Evolutionary conservation across 2,797 vertebrate genomes (phyloP).

Genomic region (Lateolabrax maculatus): DNA sequence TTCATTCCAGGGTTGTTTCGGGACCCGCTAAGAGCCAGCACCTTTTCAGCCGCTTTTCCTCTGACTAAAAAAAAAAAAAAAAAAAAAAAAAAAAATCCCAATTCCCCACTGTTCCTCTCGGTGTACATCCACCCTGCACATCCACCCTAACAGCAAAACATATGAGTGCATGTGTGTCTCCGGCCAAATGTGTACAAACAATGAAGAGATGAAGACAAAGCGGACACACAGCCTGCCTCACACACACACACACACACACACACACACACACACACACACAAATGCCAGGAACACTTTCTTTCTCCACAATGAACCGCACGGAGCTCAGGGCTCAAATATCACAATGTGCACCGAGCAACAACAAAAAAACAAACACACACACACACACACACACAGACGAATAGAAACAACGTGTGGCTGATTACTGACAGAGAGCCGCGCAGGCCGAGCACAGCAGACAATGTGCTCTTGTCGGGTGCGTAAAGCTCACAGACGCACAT

Average conservation of each 20-base stretch:
- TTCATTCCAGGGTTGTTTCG: slow-evolving; percentile 63
- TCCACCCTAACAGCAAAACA: slow-evolving; percentile 33
- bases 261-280: slow-evolving; percentile 33
- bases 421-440: slow-evolving; percentile 22
- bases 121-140: slow-evolving; percentile 59
- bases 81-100: slow-evolving; percentile 19
- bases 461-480: slow-evolving; percentile 72
- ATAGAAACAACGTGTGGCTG: slow-evolving; percentile 58
- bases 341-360: slow-evolving; percentile 52
- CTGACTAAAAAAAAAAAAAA: no score
- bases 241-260: slow-evolving; percentile 18
- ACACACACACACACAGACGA: no score
- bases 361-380: neutral
- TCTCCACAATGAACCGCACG: slow-evolving; percentile 66
- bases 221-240: slow-evolving; percentile 64
- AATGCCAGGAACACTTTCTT: slow-evolving; percentile 65
- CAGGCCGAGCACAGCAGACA: slow-evolving; percentile 66
- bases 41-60: slow-evolving; percentile 36
- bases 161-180: slow-evolving; percentile 44
- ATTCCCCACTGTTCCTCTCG: slow-evolving; percentile 44
- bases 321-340: slow-evolving; percentile 66
- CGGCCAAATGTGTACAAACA: slow-evolving; percentile 84
- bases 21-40: slow-evolving; percentile 53
- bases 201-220: slow-evolving; percentile 88
- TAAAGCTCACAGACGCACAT: slow-evolving; percentile 85